Percentiles rank a stretch among this genome's conserved stretches.
Conservation (phyloP, 2,888 invertebrate genomes). For the Clanis bilineata region DNA sequence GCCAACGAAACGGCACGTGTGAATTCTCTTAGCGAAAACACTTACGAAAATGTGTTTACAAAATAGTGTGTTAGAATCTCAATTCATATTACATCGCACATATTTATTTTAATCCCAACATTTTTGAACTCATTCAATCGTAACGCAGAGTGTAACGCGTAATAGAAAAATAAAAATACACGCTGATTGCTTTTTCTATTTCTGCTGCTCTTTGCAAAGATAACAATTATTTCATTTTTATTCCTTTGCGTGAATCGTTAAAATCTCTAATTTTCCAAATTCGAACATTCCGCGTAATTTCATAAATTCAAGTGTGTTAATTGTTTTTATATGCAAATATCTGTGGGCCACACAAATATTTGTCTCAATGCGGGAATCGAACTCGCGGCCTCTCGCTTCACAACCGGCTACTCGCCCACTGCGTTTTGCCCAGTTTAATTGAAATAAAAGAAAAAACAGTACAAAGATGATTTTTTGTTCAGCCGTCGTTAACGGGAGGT, state of each 20-base stretch:
- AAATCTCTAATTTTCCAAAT: not conserved
- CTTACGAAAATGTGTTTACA: not conserved
- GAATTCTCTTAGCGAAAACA: not conserved
- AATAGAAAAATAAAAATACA: not conserved
- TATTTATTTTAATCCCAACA: not conserved
- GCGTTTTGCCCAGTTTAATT: too few species aligned
- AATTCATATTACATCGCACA: not conserved
- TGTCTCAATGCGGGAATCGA: too few species aligned
- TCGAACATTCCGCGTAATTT: not conserved
- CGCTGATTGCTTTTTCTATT: not conserved
- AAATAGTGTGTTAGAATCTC: too few species aligned
- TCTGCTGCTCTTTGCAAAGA: not conserved
- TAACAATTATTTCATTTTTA: too few species aligned
- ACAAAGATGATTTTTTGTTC: constrained; percentile 13
- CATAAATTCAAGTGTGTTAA: not conserved
- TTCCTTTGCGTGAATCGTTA: not conserved
- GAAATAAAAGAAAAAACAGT: constrained; percentile 8
- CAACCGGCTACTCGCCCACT: too few species aligned
- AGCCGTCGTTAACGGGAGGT: constrained; percentile 13
- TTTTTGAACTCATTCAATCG: not conserved
- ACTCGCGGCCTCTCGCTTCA: too few species aligned
- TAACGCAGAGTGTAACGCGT: not conserved
- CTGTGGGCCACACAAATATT: too few species aligned
- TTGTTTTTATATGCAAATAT: too few species aligned
- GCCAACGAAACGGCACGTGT: too few species aligned